phyloP scores from a whole-genome alignment of 2,113 vertebrate species.

The Perccottus glenii region DNA sequence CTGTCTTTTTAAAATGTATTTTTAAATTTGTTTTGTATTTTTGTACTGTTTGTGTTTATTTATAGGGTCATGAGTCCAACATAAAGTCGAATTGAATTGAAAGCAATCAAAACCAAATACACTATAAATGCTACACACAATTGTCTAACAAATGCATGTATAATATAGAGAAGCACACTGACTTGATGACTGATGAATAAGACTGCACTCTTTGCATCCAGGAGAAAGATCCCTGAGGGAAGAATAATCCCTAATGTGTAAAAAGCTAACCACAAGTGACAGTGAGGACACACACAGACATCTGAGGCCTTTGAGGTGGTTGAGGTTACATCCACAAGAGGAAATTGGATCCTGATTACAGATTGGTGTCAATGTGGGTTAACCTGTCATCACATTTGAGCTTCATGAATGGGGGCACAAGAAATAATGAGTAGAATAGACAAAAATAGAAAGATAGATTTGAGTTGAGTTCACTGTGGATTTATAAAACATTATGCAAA shows the following conservation, averaged over 20 bases:
- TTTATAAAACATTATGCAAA: too few species aligned
- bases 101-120: too few species aligned
- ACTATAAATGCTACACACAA: too few species aligned
- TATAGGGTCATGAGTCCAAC: too few species aligned
- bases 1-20: too few species aligned
- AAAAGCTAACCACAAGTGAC: slow-evolving; percentile 23
- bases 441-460: not conserved
- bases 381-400: slow-evolving; percentile 32
- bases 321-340: slow-evolving; percentile 54
- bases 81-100: too few species aligned
- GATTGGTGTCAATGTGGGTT: slow-evolving; percentile 56
- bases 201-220: too few species aligned
- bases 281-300: slow-evolving; percentile 3
- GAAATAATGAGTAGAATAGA: slow-evolving; percentile 1
- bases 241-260: slow-evolving; percentile 27
- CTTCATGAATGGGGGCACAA: slow-evolving; percentile 35
- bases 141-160: not conserved
- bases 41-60: too few species aligned
- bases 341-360: slow-evolving; percentile 67
- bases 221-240: not conserved
- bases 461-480: not conserved
- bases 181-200: too few species aligned
- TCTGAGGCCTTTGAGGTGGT: slow-evolving; percentile 1
- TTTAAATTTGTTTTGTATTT: too few species aligned
- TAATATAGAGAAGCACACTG: too few species aligned